Base-by-base conservation (phyloP, 2,888 invertebrate species). In the Desoria tigrina region DNA sequence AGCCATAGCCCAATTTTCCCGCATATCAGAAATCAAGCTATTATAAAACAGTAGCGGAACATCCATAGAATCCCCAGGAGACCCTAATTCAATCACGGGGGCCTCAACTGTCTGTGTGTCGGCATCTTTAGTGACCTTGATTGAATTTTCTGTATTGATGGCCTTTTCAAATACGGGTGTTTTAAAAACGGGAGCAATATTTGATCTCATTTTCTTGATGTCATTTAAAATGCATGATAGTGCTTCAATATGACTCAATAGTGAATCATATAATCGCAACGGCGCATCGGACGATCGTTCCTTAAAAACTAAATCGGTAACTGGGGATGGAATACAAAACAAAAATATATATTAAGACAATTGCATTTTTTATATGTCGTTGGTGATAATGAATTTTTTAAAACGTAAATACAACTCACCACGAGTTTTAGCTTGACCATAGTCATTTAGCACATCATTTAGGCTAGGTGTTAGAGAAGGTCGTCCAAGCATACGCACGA, bases 1-100 rank as follows among this genome's bases (percentile, higher is more conserved):
- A n/a, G 61, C 66, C 23, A 55, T 50, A 0, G 61, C 65, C 24
- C 65, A 24, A 21, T 69, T 69, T 14, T 69, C 53, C 9, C 55
- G 69, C 23, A 65, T 51, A 49, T 69, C 66, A 21, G 42, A 23
- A 16, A 69, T 45, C n/a, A 69, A 45, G 7, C 57, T 56, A 7
- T 60, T 58, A 24, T 56, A 69, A 53, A 69, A 66, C 39, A 69
- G 45, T n/a, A 50, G 28, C 1, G 69, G 65, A 21, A 69, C 59
- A 2, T 68, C 57, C 18, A 28, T 3, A 4, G 37, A 37, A 7
- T 18, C 51, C 23, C 61, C 55, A 18, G n/a, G n/a, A n/a, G 24
- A n/a, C 65, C 64, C 51, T 7, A 26, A 6, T 51, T 51, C 23
- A 7, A 26, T 4, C 4, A 51, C 23, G 16, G 16, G 27, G 4